Evolutionary conservation across 2,113 vertebrate species (phyloP), one percentile per base, ranked within the genome.

Genomic region (Pipra filicauda): DNA sequence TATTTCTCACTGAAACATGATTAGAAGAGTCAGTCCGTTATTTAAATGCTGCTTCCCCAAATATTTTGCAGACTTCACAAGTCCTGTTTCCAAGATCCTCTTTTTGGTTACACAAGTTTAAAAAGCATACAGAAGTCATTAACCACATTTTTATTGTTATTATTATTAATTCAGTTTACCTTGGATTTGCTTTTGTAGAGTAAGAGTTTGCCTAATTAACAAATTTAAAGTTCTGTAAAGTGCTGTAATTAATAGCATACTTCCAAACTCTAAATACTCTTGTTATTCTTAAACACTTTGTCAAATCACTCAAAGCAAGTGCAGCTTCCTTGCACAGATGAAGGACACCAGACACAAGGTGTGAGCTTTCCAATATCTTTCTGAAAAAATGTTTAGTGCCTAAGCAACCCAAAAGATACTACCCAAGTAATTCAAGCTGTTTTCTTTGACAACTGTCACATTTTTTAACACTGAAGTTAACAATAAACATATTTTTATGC

Each of bases 41-140:
- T 76, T 93, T 95, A 83, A 93, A 58, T 54, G 39, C 22, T 66
- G 35, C 89, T 96, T 97, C 95, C 85, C 24, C 64, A 96, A 94
- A 91, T 88, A 91, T 58, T 83, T 64, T 80, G 88, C 91, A 86
- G 72, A 90, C 55, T 91, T 91, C 0, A 6, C 89, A 93, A 80
- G 59, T 85, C 46, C 41, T 46, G 8, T 61, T 94, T 95, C 59
- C 69, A 91, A 91, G 81, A 91, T 96, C 91, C 94, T 93, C 92
- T 93, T 95, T 95, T 73, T 66, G 88, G 91, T 96, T 90, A 74
- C 0, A 5, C 93, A 94, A 96, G 82, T 77, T 90, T 90, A 83
- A 70, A 76, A 91, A 94, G 82, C 2, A 12, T 43, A 41, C n/a
- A 41, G 8, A 30, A 78, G 46, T 91, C 71, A 83, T 85, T 96